A percentile compares a stretch with the other conserved stretches of the same genome.
phyloP scores from a whole-genome alignment of 2,888 invertebrate genomes.

The Diachrysia chrysitis region DNA sequence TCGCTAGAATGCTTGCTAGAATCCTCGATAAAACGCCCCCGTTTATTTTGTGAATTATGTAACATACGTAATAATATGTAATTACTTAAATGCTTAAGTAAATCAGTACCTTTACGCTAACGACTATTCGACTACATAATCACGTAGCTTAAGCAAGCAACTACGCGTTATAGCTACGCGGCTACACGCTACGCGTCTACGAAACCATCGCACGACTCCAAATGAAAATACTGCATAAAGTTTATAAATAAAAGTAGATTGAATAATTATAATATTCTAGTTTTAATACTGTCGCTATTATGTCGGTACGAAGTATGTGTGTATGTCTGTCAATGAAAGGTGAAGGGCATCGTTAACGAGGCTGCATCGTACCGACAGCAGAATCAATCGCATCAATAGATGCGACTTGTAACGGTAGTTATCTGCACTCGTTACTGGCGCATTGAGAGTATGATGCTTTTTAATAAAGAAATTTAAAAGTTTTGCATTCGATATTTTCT shows the following conservation, averaged over 20 bases:
- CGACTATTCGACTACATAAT: background rate
- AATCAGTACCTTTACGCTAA: background rate
- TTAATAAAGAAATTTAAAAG: background rate
- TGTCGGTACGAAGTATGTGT: too few species aligned
- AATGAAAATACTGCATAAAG: background rate
- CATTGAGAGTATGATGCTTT: background rate
- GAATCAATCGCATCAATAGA: background rate
- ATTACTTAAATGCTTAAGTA: too few species aligned
- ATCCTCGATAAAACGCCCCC: too few species aligned
- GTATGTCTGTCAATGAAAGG: background rate
- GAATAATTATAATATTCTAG: background rate
- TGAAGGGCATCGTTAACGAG: constrained; percentile 14
- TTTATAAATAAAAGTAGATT: background rate
- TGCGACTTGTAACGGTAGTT: background rate
- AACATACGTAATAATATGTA: too few species aligned
- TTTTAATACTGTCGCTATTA: background rate
- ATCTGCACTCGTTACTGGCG: background rate
- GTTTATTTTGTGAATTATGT: too few species aligned
- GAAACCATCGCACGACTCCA: background rate
- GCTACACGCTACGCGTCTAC: background rate
- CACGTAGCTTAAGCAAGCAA: background rate
- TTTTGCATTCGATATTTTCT: background rate
- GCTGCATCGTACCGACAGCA: constrained; percentile 11
- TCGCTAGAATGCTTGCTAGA: too few species aligned
- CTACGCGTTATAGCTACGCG: background rate